These are phyloP conservation scores for Rotaria sp. DNA, from an alignment of 2,888 invertebrate genomes.

Conservation along the genomic window DNA sequence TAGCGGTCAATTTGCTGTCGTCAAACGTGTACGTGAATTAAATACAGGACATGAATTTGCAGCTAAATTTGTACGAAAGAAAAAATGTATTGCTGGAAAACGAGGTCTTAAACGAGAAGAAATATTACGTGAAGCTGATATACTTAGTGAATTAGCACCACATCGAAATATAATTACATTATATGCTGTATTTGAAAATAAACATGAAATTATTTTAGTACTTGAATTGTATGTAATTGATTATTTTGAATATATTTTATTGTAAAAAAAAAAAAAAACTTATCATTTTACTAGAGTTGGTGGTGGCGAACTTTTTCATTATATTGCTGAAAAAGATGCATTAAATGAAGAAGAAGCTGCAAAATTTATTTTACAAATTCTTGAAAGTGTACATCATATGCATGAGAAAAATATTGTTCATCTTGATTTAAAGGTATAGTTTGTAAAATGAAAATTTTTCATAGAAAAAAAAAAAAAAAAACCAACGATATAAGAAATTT, in stretches of 20 bases:
- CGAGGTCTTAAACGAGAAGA: constrained; percentile 61
- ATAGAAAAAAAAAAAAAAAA: too few species aligned
- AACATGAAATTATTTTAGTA: constrained; percentile 61
- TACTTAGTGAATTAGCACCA: constrained; percentile 59
- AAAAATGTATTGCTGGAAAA: constrained; percentile 44
- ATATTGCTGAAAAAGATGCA: constrained; percentile 58
- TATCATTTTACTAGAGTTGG: constrained; percentile 57
- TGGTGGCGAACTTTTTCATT: constrained; percentile 65
- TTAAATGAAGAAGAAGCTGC: constrained; percentile 62
- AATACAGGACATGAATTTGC: constrained; percentile 57
- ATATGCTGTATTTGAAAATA: constrained; percentile 63
- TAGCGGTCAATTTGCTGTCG: constrained; percentile 41
- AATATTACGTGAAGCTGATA: constrained; percentile 61
- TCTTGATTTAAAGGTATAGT: constrained; percentile 62
- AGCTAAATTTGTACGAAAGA: constrained; percentile 64
- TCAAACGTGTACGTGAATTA: constrained; percentile 33
- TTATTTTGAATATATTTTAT: neutral
- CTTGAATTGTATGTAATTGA: constrained; percentile 59
- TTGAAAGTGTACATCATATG: constrained; percentile 63
- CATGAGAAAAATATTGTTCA: constrained; percentile 64
- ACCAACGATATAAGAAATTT: too few species aligned
- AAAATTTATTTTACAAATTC: constrained; percentile 63
- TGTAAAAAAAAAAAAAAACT: neutral
- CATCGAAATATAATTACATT: constrained; percentile 64
- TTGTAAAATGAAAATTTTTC: too few species aligned